Evolutionary conservation across 2,797 vertebrate species (phyloP), one percentile per base, ranked within the genome.

Genomic region (Dryobates pubescens): DNA sequence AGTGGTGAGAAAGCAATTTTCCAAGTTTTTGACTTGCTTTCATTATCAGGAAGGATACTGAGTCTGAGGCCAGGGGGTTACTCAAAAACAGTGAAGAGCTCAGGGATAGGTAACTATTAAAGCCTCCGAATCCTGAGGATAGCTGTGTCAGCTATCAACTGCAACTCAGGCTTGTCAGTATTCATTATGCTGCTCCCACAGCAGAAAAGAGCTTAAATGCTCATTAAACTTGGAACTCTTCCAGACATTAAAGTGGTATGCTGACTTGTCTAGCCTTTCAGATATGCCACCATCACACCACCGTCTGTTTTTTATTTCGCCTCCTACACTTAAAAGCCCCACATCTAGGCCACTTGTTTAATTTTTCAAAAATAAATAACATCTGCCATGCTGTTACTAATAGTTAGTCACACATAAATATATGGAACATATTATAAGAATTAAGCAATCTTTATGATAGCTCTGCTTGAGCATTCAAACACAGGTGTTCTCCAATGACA

Each of bases 191-290:
- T 86, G 80, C 80, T 95, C 86, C 79, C 86, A 82, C 30, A 74
- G 57, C 34, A 92, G 81, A 92, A 88, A 90, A 93, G 53, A 94
- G 88, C 65, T 95, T 95, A 91, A 93, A 93, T 76, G 71, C 93
- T 88, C 10, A 1, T 92, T 87, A 93, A 94, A 81, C 20, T 63
- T 94, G 90, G 94, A 93, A 75, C 18, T 69, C 36, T 72, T 93
- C 86, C 94, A 94, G 88, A 64, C 61, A 51, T 57, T 91, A 36
- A 82, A 93, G 79, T 29, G 43, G 34, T 41, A 85, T 67, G 76
- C 59, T 93, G 90, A 90, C 69, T 96, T 72, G 34, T 29, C 59
- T 61, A 75, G 75, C 63, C 63, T 90, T 82, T 85, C 69, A 89
- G 65, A 86, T 86, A 87, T 6, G 53, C 53, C 76, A 93, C 59